Evolutionary conservation across 2,113 vertebrate genomes (phyloP).

Genomic region (Antigone vipio): DNA sequence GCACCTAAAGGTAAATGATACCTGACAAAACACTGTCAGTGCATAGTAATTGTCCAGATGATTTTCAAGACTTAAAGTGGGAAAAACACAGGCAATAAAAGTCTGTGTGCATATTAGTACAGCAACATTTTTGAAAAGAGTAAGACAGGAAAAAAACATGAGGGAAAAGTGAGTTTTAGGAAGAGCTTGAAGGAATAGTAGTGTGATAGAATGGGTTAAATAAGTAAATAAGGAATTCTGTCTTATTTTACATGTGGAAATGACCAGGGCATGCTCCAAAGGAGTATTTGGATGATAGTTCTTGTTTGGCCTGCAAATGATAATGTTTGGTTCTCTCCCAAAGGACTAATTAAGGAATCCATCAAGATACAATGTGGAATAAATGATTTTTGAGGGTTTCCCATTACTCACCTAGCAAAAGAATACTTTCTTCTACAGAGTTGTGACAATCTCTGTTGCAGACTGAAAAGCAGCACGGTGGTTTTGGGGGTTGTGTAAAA

Average conservation of each 20-base stretch:
- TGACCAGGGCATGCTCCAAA: not conserved
- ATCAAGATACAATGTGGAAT: not conserved
- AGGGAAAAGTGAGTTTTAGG: not conserved
- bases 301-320: not conserved
- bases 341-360: not conserved
- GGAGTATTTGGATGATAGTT: not conserved
- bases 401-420: not conserved
- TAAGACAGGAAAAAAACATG: not conserved
- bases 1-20: not conserved
- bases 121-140: not conserved
- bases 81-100: not conserved
- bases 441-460: not conserved
- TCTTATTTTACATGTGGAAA: not conserved
- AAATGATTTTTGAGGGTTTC: not conserved
- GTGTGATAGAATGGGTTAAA: not conserved
- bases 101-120: not conserved
- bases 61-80: not conserved
- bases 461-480: not conserved
- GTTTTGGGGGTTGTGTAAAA: not conserved
- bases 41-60: not conserved
- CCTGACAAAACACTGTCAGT: not conserved
- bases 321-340: not conserved
- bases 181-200: not conserved
- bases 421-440: not conserved
- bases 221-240: not conserved